Percentiles rank a stretch among this genome's conserved stretches.
Evolutionary conservation across 92 coral and sea anemone species (phyloP).

Genomic region (Siderastrea radians): DNA sequence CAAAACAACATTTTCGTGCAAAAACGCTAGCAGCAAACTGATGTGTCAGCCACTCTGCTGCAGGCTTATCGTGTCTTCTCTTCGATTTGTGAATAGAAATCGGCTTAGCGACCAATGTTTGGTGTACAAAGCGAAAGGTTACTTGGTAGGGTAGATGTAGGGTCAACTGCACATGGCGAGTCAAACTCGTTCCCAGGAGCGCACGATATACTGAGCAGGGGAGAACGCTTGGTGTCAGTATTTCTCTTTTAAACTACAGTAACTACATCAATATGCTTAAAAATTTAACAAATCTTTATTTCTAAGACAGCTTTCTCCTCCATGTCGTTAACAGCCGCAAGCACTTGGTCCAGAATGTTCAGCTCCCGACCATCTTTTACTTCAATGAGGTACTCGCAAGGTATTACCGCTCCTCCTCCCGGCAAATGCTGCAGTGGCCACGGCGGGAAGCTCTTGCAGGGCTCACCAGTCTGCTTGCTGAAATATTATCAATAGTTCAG

Average conservation of each 20-base stretch:
- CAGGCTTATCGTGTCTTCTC: too few relatives aligned
- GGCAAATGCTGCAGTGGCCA: slow-evolving; percentile 31
- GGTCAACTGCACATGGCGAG: too few relatives aligned
- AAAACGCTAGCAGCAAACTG: too few relatives aligned
- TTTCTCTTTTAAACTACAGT: background rate
- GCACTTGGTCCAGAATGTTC: background rate
- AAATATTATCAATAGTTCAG: slow-evolving; percentile 13
- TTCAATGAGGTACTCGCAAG: slow-evolving; percentile 47
- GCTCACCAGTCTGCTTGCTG: slow-evolving; percentile 16
- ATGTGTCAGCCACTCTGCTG: too few relatives aligned
- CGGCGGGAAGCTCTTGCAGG: slow-evolving; percentile 17
- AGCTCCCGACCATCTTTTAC: slow-evolving; percentile 22
- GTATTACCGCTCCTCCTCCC: slow-evolving; percentile 65
- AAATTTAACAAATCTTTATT: slow-evolving; percentile 16
- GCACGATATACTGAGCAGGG: too few relatives aligned
- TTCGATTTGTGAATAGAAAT: too few relatives aligned
- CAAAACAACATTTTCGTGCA: too few relatives aligned
- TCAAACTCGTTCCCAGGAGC: too few relatives aligned
- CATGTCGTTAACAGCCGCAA: slow-evolving; percentile 17
- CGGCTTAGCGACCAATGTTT: too few relatives aligned
- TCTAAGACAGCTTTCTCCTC: slow-evolving; percentile 36
- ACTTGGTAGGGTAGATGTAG: too few relatives aligned
- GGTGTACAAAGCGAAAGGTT: too few relatives aligned
- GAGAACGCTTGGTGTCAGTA: too few relatives aligned
- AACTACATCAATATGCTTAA: background rate